Evolutionary conservation across 2,888 invertebrate species (phyloP), one percentile per base, ranked within the genome.

Genomic region (Ctenicera cuprea): DNA sequence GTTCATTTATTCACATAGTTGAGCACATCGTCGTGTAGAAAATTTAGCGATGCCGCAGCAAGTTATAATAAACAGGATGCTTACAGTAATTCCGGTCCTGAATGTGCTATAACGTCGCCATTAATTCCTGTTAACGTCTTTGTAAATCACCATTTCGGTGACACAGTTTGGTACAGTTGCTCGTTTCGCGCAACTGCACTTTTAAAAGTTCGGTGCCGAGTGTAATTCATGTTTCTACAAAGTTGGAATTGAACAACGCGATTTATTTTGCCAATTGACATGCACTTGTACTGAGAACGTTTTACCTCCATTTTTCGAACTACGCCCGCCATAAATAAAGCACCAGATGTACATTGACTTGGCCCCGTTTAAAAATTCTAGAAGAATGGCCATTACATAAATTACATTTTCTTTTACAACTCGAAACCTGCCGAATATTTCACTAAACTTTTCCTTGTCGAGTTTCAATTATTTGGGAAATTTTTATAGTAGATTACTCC

Each of bases 41-140:
- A 75, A 75, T 75, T 72, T 75, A 75, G 72, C 66, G 66, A 68
- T 50, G 75, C 73, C 69, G 54, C 67, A 70, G 70, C 74, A 74
- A 76, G 76, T 79, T 75, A 77, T 75, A 79, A 78, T 79, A 79
- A 77, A 78, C 77, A 78, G 76, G 77, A 78, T 73, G 74, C 76
- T 73, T 72, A 67, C 76, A 73, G 79, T 78, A 77, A 79, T 78
- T 77, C 74, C 71, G 78, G 77, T 76, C 77, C 76, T 73, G 76
- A 79, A 78, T 77, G 77, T 75, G 76, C 81, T 76, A 78, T 82
- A 82, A 82, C 74, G 80, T 79, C 80, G 76, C 76, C 82, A 80
- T 83, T 83, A 83, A 80, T 83, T 82, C 80, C 80, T 76, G 78
- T 82, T 83, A 83, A 82, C 80, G 81, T 82, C 82, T 80, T 80